phyloP scores from a whole-genome alignment of 2,797 vertebrate genomes.

The Lophius americanus region DNA sequence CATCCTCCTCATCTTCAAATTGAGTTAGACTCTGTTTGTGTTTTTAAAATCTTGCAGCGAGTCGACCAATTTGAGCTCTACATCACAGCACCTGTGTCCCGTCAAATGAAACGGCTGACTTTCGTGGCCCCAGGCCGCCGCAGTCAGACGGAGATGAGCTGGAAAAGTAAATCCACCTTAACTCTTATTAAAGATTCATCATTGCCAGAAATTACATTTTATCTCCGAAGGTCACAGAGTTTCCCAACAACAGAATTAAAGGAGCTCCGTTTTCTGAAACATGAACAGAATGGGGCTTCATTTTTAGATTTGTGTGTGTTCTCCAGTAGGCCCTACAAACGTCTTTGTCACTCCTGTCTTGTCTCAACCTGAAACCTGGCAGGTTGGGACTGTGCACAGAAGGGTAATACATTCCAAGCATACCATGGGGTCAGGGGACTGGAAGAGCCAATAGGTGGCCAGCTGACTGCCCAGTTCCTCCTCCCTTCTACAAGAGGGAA shows the following conservation, averaged over 20 bases:
- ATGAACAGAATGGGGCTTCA: not conserved
- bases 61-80: constrained; percentile 46
- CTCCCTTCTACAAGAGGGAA: constrained; percentile 57
- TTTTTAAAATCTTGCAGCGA: constrained; percentile 26
- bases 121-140: constrained; percentile 54
- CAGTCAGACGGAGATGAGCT: constrained; percentile 63
- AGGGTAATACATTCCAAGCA: constrained; percentile 81
- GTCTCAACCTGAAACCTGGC: constrained; percentile 83
- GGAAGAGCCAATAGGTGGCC: constrained; percentile 78
- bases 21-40: constrained; percentile 20
- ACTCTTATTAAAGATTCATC: constrained; percentile 58
- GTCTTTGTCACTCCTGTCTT: constrained; percentile 67
- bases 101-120: constrained; percentile 66
- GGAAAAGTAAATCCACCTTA: constrained; percentile 39
- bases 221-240: constrained; percentile 10
- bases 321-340: constrained; percentile 26
- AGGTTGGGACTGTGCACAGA: constrained; percentile 75
- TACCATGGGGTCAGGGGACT: constrained; percentile 77
- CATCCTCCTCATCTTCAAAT: constrained; percentile 38
- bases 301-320: constrained; percentile 21
- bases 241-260: constrained; percentile 2
- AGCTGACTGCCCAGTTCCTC: constrained; percentile 70
- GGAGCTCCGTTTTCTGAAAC: not conserved
- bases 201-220: constrained; percentile 36
- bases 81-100: constrained; percentile 49